phyloP scores from a whole-genome alignment of 2,797 vertebrate species.

The Trachops cirrhosus region DNA sequence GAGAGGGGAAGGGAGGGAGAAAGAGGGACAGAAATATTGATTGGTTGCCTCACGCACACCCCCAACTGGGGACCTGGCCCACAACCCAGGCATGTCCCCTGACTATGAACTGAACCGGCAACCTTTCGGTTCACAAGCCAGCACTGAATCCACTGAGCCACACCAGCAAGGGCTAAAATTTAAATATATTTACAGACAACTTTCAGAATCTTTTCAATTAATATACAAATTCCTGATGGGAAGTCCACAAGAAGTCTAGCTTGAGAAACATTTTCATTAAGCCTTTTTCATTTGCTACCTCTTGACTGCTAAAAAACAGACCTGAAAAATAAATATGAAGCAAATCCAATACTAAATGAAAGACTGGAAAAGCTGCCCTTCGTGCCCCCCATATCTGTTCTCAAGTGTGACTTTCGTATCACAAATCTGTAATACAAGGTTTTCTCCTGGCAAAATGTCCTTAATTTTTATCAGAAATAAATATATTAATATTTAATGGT shows the following conservation, averaged over 20 bases:
- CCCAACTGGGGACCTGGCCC: too few species aligned
- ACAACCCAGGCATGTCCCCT: too few species aligned
- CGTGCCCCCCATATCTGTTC: neutral
- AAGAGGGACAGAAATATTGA: too few species aligned
- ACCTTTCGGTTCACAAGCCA: too few species aligned
- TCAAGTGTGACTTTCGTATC: neutral
- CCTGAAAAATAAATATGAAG: neutral
- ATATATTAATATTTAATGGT: neutral
- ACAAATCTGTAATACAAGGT: neutral
- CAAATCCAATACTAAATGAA: conserved; percentile 3
- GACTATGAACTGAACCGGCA: too few species aligned
- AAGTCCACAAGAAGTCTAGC: neutral
- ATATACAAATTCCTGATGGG: neutral
- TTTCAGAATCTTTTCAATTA: neutral
- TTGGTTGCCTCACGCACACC: too few species aligned
- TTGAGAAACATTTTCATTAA: conserved; percentile 10
- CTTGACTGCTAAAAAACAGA: neutral
- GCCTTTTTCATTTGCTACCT: neutral
- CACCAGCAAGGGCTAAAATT: too few species aligned
- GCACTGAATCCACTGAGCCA: too few species aligned
- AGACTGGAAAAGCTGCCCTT: neutral
- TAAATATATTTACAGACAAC: neutral
- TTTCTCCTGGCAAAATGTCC: neutral
- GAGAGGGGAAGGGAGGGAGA: too few species aligned
- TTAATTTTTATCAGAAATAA: conserved; percentile 5